Conservation (phyloP, 2,888 invertebrate genomes). For the Dorcus hopei region DNA sequence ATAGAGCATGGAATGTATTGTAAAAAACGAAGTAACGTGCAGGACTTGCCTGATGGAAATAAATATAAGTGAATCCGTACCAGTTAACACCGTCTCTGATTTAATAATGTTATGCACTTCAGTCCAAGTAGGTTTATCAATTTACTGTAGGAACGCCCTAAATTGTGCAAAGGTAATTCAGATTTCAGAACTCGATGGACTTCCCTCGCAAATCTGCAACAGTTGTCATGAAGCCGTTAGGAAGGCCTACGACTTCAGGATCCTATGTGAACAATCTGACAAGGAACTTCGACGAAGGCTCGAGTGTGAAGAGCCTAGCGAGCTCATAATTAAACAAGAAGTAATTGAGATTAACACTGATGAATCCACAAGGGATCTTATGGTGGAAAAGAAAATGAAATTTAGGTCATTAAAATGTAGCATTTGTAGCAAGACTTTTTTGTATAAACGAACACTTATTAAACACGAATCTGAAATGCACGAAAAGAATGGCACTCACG, state of each 20-base stretch:
- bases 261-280: conserved; percentile 4
- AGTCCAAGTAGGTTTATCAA: no score
- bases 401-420: no score
- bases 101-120: no score
- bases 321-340: neutral
- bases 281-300: neutral
- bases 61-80: no score
- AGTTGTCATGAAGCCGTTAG: conserved; percentile 10
- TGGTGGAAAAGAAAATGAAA: neutral
- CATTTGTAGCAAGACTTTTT: no score
- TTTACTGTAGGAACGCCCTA: neutral
- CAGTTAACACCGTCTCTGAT: no score
- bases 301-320: neutral
- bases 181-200: conserved; percentile 9
- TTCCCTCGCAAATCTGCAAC: conserved; percentile 10
- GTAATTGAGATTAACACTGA: neutral
- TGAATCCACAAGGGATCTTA: neutral
- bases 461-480: no score
- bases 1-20: neutral
- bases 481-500: no score
- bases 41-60: no score
- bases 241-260: conserved; percentile 11
- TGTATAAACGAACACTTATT: no score
- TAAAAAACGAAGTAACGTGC: neutral
- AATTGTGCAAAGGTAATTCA: neutral